Base-by-base conservation (phyloP, 2,113 vertebrate genomes). In the Vireo altiloquus region DNA sequence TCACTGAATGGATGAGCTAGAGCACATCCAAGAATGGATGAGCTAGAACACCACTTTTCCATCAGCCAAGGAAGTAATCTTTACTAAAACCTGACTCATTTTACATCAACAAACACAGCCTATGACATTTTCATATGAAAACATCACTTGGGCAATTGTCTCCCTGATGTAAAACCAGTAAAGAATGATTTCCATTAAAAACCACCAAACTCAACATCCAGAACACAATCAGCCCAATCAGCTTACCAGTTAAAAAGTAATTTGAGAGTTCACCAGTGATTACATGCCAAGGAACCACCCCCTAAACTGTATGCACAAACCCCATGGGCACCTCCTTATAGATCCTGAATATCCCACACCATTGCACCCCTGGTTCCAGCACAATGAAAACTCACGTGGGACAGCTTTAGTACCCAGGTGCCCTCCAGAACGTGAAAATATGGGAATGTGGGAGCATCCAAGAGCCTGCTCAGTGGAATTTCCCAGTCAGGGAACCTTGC, bases 1-100 rank as follows among this genome's bases (percentile, higher is more conserved):
- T 84, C 31, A 33, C n/a, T 35, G 81, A 89, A 82, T n/a, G n/a
- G n/a, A n/a, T n/a, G n/a, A n/a, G n/a, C n/a, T n/a, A n/a, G n/a
- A n/a, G n/a, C n/a, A n/a, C n/a, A 69, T 94, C 69, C 92, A 42
- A 93, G 70, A 94, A 90, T 8, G 59, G 35, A 82, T 79, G 69
- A 97, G 78, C 70, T 42, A 64, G 22, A 80, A 54, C 4, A 60
- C 23, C 76, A 91, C 90, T 95, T 94, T 63, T 66, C 75, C 81
- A 81, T 59, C 72, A 96, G 85, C n/a, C 28, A 18, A 95, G 40
- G 81, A 60, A 84, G 31, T 21, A 21, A 60, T 81, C 65, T 94
- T 33, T 50, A 35, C 31, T n/a, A 54, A 64, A 96, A 61, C 28
- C 59, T 31, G 10, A 30, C 3, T 11, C 37, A 30, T 57, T 74